Evolutionary conservation across 2,113 vertebrate genomes (phyloP), one percentile per base, ranked within the genome.

Genomic region (rat (Rattus norvegicus)): DNA sequence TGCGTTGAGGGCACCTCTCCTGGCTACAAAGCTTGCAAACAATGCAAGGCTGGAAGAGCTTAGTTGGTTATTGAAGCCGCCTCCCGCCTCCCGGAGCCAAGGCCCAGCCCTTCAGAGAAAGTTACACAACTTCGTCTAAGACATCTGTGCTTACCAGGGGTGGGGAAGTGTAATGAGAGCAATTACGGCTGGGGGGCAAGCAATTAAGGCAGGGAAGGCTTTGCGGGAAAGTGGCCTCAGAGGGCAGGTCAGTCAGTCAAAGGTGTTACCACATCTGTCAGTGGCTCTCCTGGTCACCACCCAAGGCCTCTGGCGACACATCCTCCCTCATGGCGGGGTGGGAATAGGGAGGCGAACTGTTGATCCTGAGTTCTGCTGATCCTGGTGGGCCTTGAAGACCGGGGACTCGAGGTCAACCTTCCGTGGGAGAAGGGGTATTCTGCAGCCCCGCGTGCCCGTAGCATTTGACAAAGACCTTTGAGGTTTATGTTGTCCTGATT

Each of bases 61-160:
- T 72, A 30, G 36, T 76, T 76, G 43, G 43, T 88, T 97, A 76
- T 95, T 91, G 83, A 67, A 61, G 83, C 36, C 47, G 59, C 39
- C 28, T 76, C n/a, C 36, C 47, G 59, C 39, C 28, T 76, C n/a
- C 39, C 47, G 43, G 80, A 97, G 94, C 76, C 77, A 88, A 83
- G 81, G 85, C 94, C 63, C 59, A 69, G 81, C 67, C 79, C 54
- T 77, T 87, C 20, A 43, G 36, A 26, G 13, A 56, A 94, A 77
- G 22, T 97, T 95, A 90, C 59, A 7, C 92, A 97, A 94, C 67
- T 86, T 79, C 28, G 67, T 63, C 84, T 83, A 88, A 83, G 96
- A 94, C 93, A 43, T n/a, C 72, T n/a, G 8, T 72, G 85, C 72
- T 85, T 19, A 49, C 56, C n/a, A 16, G 43, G 73, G 73, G 70